Evolutionary conservation across 92 coral and sea anemone species (phyloP).

Genomic region (Paragorgia papillata): DNA sequence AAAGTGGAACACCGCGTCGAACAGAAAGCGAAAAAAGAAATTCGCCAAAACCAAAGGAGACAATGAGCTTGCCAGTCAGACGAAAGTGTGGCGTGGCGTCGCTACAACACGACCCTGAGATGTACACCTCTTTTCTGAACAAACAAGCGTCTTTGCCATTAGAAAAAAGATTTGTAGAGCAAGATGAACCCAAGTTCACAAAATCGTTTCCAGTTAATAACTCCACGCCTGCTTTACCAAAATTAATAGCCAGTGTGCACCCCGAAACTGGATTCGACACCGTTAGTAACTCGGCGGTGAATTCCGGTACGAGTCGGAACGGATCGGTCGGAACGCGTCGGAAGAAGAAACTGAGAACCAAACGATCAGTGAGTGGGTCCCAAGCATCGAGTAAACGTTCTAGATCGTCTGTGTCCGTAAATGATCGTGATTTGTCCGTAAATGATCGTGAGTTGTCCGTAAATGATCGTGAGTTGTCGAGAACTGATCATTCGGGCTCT

Average conservation of each 20-base stretch:
- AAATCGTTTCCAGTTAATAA: neutral
- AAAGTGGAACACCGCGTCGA: neutral
- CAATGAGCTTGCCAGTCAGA: slow-evolving; percentile 14
- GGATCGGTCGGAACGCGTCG: slow-evolving; percentile 21
- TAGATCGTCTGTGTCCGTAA: neutral
- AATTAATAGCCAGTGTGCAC: neutral
- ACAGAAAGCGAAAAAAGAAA: neutral
- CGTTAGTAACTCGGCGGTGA: neutral
- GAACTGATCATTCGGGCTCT: neutral
- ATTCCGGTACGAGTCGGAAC: slow-evolving; percentile 17
- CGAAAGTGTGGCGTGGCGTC: slow-evolving; percentile 43
- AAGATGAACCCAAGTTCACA: neutral
- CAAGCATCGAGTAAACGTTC: neutral
- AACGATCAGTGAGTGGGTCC: neutral
- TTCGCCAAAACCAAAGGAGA: neutral
- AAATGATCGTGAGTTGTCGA: neutral
- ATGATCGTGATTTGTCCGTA: neutral
- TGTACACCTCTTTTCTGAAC: slow-evolving; percentile 34
- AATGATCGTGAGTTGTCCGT: no score
- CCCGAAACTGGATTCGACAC: neutral
- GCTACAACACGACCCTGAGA: slow-evolving; percentile 43
- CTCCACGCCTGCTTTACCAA: neutral
- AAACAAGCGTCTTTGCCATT: neutral
- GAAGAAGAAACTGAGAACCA: neutral
- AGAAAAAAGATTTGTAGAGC: neutral